Evolutionary conservation across 2,797 vertebrate genomes (phyloP).

Genomic region (Coendou prehensilis): DNA sequence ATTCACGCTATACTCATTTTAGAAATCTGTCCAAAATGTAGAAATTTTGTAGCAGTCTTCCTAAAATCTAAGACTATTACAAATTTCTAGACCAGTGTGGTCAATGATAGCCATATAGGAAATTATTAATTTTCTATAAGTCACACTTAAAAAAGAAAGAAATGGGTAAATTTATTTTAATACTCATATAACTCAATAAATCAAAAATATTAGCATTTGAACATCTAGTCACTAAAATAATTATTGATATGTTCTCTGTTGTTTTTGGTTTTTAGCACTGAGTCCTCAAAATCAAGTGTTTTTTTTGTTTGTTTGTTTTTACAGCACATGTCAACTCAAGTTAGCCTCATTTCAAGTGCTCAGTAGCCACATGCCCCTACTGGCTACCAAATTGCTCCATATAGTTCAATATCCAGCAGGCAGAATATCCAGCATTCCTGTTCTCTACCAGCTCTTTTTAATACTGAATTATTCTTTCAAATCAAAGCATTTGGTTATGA

Average conservation of each 20-base stretch:
- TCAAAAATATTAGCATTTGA: not conserved
- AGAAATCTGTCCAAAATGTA: not conserved
- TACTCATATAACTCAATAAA: not conserved
- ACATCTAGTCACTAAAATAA: not conserved
- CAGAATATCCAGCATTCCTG: not conserved
- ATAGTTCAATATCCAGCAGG: not conserved
- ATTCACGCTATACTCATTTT: not conserved
- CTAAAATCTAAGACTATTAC: conserved; percentile 54
- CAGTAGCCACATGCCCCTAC: no score
- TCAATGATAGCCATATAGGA: not conserved
- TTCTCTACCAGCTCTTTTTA: not conserved
- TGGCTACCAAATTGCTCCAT: not conserved
- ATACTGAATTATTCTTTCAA: conserved; percentile 1
- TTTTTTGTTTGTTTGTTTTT: not conserved
- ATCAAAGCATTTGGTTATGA: not conserved
- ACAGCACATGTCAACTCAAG: not conserved
- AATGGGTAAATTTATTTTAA: conserved; percentile 31
- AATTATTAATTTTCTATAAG: conserved; percentile 28
- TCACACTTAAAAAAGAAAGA: conserved; percentile 9
- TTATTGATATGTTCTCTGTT: not conserved
- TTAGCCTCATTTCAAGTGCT: not conserved
- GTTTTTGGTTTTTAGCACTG: not conserved
- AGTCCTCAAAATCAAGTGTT: not conserved
- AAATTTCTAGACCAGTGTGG: not conserved
- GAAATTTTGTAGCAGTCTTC: conserved; percentile 18